These are phyloP conservation scores for Piaya cayana DNA, from an alignment of 2,113 vertebrate genomes.

Conservation along the genomic window DNA sequence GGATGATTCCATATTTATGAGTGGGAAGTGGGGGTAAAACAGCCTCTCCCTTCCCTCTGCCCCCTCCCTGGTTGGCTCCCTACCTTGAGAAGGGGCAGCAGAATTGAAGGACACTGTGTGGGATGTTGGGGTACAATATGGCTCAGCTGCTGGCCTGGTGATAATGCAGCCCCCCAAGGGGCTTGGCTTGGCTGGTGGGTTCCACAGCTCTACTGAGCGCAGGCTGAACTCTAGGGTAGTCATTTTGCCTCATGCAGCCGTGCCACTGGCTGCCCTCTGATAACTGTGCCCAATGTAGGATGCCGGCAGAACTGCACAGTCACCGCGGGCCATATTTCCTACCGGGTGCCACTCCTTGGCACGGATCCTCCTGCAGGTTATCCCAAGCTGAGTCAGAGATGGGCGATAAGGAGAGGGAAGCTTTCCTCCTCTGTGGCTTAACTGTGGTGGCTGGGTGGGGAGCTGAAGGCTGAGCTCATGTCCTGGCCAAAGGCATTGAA, in stretches of 20 bases:
- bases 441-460: not conserved
- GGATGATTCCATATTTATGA: not conserved
- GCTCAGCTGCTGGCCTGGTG: not conserved
- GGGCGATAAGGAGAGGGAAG: not conserved
- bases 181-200: not conserved
- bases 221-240: not conserved
- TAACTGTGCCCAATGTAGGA: not conserved
- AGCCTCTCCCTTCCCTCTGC: not conserved
- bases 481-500: rapidly evolving
- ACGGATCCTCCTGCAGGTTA: not conserved
- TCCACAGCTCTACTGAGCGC: not conserved
- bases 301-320: not conserved
- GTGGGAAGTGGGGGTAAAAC: rapidly evolving
- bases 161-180: not conserved
- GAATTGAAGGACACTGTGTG: not conserved
- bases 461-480: not conserved
- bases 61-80: not conserved
- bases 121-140: rapidly evolving
- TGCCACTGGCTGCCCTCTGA: not conserved
- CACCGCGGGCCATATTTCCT: not conserved
- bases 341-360: not conserved
- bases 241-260: rapidly evolving
- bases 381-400: constrained; percentile 24
- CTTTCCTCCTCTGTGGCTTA: not conserved
- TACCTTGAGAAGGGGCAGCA: not conserved